phyloP scores from a whole-genome alignment of 1,140 invertebrate species.

The Holotrichia oblita region DNA sequence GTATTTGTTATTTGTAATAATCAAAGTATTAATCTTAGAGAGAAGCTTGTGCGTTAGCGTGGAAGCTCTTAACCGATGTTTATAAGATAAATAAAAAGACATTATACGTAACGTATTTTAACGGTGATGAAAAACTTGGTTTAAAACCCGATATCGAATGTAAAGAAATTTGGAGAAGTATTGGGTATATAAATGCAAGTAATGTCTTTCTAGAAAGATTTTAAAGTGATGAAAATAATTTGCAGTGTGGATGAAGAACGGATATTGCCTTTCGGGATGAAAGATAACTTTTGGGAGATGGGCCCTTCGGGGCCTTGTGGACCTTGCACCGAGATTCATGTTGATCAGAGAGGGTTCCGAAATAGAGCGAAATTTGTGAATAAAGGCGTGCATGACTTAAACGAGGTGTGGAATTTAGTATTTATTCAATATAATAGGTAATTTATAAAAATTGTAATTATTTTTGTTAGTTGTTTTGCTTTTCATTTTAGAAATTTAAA shows the following conservation, averaged over 20 bases:
- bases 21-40: constrained; percentile 69
- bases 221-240: constrained; percentile 49
- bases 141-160: constrained; percentile 86
- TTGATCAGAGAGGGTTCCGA: constrained; percentile 69
- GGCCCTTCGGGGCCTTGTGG: constrained; percentile 90
- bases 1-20: no score
- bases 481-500: no score
- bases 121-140: constrained; percentile 76
- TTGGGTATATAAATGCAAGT: constrained; percentile 71
- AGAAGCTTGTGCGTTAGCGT: constrained; percentile 92
- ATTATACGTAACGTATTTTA: constrained; percentile 95
- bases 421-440: constrained; percentile 91
- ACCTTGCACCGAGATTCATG: constrained; percentile 95
- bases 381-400: constrained; percentile 73
- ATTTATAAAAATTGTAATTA: constrained; percentile 71
- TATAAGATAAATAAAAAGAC: constrained; percentile 78
- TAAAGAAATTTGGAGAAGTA: constrained; percentile 85
- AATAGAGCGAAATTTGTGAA: constrained; percentile 72
- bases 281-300: constrained; percentile 99
- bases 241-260: constrained; percentile 72
- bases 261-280: constrained; percentile 81
- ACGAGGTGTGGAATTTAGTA: constrained; percentile 93
- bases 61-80: constrained; percentile 83
- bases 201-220: constrained; percentile 41
- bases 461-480: no score